Percentiles rank a stretch among this genome's conserved stretches.
Conservation (phyloP, 2,888 invertebrate genomes). For the Dorcus parallelipipedus region DNA sequence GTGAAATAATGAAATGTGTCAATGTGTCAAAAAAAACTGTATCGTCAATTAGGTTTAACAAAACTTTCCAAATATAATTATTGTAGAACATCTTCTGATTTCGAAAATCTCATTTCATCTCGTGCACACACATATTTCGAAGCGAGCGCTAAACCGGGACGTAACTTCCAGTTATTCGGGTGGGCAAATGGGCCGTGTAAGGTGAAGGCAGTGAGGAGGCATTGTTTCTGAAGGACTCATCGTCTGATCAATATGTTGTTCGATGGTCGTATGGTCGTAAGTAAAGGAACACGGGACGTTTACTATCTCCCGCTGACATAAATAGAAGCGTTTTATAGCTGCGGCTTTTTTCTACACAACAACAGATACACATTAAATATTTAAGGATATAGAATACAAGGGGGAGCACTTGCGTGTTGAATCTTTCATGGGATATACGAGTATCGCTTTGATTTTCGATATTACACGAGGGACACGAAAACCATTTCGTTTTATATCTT, state of each 20-base stretch:
- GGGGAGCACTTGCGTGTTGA: not conserved
- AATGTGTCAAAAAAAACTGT: no score
- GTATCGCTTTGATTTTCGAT: no score
- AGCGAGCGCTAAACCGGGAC: no score
- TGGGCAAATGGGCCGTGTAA: constrained; percentile 21
- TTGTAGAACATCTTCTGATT: no score
- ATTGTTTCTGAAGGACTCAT: constrained; percentile 24
- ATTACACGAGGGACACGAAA: no score
- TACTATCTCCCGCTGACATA: constrained; percentile 20
- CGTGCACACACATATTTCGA: no score
- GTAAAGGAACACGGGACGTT: constrained; percentile 22
- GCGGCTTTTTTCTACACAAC: not conserved
- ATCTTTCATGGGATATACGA: no score
- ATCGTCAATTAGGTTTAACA: no score
- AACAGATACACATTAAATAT: not conserved
- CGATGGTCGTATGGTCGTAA: constrained; percentile 23
- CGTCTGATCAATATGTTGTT: constrained; percentile 24
- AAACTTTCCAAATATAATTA: no score
- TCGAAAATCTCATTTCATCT: no score
- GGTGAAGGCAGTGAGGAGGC: constrained; percentile 20
- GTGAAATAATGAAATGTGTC: no score
- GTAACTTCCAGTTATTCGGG: not conserved
- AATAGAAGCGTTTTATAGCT: constrained; percentile 12
- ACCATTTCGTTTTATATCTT: no score
- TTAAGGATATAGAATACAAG: not conserved